phyloP scores from a whole-genome alignment of 2,888 invertebrate species.

The Drosophila phalerata region DNA sequence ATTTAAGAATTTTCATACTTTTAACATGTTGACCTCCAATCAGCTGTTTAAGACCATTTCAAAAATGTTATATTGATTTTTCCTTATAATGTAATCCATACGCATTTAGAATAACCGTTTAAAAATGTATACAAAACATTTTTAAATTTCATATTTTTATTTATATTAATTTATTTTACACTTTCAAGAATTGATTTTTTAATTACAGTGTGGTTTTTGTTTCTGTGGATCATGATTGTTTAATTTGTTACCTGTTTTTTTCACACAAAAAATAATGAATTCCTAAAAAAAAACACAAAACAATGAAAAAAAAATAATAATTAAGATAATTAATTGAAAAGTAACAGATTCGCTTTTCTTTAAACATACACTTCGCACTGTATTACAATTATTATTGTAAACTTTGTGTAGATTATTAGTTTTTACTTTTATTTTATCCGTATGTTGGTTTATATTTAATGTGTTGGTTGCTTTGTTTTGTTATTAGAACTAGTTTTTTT shows the following conservation, averaged over 20 bases:
- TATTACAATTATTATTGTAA: constrained; percentile 68
- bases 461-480: constrained; percentile 30
- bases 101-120: not conserved
- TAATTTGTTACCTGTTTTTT: constrained; percentile 45
- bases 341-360: constrained; percentile 21
- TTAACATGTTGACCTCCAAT: too few species aligned
- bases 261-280: constrained; percentile 53
- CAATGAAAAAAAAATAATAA: constrained; percentile 40
- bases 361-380: constrained; percentile 55
- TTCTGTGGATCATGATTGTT: constrained; percentile 44
- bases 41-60: not conserved
- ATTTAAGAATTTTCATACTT: too few species aligned
- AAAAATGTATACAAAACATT: constrained; percentile 6
- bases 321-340: constrained; percentile 57
- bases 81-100: not conserved
- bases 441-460: constrained; percentile 29
- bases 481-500: constrained; percentile 76
- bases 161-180: constrained; percentile 78
- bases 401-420: constrained; percentile 55
- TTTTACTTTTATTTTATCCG: constrained; percentile 34
- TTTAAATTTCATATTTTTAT: constrained; percentile 72
- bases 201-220: constrained; percentile 67
- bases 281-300: constrained; percentile 44
- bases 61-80: not conserved
- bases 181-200: constrained; percentile 72